phyloP scores from a whole-genome alignment of 2,888 invertebrate genomes.

The Drosophila falleni region DNA sequence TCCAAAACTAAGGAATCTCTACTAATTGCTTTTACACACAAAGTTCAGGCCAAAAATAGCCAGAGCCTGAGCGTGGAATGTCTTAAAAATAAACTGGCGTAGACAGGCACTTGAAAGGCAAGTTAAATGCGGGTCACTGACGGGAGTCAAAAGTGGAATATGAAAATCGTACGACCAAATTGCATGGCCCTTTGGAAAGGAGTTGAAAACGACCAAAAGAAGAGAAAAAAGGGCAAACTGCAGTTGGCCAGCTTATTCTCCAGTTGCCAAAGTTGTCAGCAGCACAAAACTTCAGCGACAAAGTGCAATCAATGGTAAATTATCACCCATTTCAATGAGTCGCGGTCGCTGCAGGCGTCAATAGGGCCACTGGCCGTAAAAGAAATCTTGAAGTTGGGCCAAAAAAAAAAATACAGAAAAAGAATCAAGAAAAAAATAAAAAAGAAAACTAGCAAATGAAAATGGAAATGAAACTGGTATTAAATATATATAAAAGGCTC shows the following conservation, averaged over 20 bases:
- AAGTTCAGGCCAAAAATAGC: conserved; percentile 31
- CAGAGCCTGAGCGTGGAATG: conserved; percentile 1
- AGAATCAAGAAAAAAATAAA: conserved; percentile 6
- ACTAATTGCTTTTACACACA: conserved; percentile 70
- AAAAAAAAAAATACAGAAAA: conserved; percentile 28
- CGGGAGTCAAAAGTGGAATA: conserved; percentile 41
- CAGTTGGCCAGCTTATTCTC: conserved; percentile 44
- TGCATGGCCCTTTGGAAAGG: conserved; percentile 21
- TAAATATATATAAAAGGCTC: conserved; percentile 19
- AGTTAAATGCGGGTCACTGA: conserved; percentile 19
- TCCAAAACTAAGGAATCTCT: conserved; percentile 56
- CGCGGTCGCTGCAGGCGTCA: conserved; percentile 62
- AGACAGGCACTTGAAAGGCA: conserved; percentile 23
- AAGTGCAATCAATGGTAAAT: conserved; percentile 81
- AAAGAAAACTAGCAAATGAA: conserved; percentile 19
- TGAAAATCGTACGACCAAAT: conserved; percentile 61
- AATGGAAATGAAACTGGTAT: conserved; percentile 18
- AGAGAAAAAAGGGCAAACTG: conserved; percentile 57
- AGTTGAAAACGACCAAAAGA: conserved; percentile 12
- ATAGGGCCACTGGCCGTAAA: conserved; percentile 53
- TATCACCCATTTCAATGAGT: conserved; percentile 80
- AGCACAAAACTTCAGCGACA: conserved; percentile 76
- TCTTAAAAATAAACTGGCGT: conserved; percentile 40
- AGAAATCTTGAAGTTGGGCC: conserved; percentile 50
- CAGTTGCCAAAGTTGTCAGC: conserved; percentile 70